phyloP scores from a whole-genome alignment of 2,888 invertebrate species.

The Tyria jacobaeae region DNA sequence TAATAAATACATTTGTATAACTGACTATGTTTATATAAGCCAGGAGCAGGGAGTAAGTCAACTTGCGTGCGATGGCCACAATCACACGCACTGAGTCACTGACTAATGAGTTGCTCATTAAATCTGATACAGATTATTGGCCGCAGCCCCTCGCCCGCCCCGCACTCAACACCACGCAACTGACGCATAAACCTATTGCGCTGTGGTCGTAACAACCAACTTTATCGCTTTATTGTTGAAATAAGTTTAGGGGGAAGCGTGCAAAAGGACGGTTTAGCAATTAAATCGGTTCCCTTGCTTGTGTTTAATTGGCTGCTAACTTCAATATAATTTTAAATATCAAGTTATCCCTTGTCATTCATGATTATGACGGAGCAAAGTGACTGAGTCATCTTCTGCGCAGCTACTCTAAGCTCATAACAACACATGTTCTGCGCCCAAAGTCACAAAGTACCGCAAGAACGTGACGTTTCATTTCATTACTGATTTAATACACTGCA shows the following conservation, averaged over 20 bases:
- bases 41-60: too few species aligned
- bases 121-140: background rate
- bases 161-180: background rate
- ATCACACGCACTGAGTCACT: background rate
- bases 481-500: too few species aligned
- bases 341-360: background rate
- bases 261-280: background rate
- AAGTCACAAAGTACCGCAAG: too few species aligned
- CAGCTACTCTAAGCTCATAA: too few species aligned
- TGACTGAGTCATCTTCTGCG: too few species aligned
- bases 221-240: background rate
- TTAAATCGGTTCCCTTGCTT: background rate
- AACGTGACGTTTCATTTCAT: too few species aligned
- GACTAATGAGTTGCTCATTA: slow-evolving; percentile 4
- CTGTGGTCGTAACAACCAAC: background rate
- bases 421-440: too few species aligned
- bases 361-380: too few species aligned
- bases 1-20: too few species aligned
- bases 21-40: too few species aligned
- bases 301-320: background rate
- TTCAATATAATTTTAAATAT: too few species aligned
- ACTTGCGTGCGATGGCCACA: background rate
- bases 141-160: background rate
- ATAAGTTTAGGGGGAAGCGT: background rate
- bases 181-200: background rate